Conservation (phyloP, 2,113 vertebrate genomes). For the Ceyx melanurus region DNA sequence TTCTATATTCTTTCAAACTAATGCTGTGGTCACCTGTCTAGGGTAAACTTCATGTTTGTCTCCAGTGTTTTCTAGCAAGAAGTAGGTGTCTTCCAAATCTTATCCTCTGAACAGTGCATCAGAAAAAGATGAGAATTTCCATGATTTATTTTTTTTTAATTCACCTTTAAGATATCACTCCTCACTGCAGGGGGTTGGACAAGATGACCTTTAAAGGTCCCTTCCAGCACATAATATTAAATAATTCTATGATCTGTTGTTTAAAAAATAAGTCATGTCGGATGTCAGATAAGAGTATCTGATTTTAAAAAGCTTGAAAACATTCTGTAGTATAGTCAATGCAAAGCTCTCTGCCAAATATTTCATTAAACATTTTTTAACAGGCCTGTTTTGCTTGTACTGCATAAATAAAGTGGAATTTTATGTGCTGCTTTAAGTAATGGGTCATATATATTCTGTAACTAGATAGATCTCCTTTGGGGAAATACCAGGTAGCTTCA, state of each 20-base stretch:
- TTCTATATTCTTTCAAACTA: not conserved
- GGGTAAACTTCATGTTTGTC: not conserved
- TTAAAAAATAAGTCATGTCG: not conserved
- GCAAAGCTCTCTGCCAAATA: not conserved
- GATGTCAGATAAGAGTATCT: not conserved
- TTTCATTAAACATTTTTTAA: constrained; percentile 36
- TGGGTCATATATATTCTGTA: constrained; percentile 35
- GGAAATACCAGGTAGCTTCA: constrained; percentile 54
- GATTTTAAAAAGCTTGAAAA: not conserved
- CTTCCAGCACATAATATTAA: not conserved
- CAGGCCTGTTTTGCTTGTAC: not conserved
- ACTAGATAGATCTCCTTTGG: constrained; percentile 23
- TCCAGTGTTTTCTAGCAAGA: not conserved
- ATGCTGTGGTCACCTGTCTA: not conserved
- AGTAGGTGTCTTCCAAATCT: not conserved
- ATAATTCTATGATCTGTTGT: not conserved
- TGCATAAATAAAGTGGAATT: constrained; percentile 34
- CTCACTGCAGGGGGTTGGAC: not conserved
- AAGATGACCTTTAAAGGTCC: not conserved
- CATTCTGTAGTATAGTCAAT: not conserved
- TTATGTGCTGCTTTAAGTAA: constrained; percentile 47
- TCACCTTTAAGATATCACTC: not conserved
- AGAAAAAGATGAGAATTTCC: not conserved
- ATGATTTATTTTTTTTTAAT: not conserved
- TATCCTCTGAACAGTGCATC: not conserved